A percentile compares a stretch with the other conserved stretches of the same genome.
These are phyloP conservation scores for Cephalopachus bancanus DNA, from an alignment of 2,797 vertebrate species.

Conservation along the genomic window DNA sequence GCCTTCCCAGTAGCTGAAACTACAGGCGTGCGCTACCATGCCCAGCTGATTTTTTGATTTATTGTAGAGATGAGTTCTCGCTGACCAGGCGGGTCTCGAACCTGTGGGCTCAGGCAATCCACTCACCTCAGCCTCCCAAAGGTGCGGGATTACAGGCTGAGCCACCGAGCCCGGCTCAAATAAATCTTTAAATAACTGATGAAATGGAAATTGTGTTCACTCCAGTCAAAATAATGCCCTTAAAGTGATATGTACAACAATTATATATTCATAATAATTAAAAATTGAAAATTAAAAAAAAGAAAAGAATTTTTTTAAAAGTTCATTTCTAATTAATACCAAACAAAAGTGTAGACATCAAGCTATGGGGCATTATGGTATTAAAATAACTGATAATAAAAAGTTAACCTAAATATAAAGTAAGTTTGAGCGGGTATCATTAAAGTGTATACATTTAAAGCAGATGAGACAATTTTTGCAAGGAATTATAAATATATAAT, in stretches of 20 bases:
- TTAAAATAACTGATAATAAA: not conserved
- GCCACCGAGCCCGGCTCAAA: not conserved
- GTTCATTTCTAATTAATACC: not conserved
- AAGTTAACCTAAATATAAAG: not conserved
- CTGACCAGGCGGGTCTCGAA: too few species aligned
- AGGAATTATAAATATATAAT: not conserved
- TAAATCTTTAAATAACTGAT: not conserved
- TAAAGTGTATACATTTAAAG: not conserved
- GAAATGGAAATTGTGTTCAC: not conserved
- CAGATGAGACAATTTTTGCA: not conserved
- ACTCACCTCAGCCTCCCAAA: too few species aligned
- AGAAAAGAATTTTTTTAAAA: slow-evolving; percentile 25
- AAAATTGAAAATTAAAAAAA: not conserved
- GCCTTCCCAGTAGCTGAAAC: too few species aligned
- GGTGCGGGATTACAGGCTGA: too few species aligned
- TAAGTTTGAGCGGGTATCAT: not conserved
- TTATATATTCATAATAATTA: too few species aligned
- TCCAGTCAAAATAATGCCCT: slow-evolving; percentile 1
- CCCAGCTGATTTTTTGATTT: too few species aligned
- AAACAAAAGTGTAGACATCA: not conserved
- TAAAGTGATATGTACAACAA: not conserved
- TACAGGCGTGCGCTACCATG: too few species aligned
- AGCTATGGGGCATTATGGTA: not conserved
- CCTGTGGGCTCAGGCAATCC: too few species aligned
- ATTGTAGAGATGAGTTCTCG: too few species aligned